phyloP scores from a whole-genome alignment of 1,140 invertebrate species.

The Sipha flava region DNA sequence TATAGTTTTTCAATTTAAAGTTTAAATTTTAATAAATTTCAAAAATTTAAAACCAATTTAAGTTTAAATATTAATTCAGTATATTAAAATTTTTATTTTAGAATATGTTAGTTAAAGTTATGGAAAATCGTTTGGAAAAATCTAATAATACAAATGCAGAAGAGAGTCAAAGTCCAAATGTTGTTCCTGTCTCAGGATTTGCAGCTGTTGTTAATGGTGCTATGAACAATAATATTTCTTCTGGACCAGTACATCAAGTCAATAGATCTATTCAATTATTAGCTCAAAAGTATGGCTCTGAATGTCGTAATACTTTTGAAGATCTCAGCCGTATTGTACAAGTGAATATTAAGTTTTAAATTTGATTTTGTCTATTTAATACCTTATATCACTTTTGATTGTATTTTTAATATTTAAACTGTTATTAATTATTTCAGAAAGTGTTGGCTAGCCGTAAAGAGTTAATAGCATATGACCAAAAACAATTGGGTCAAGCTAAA shows the following conservation, averaged over 20 bases:
- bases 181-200: constrained; percentile 50
- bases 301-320: constrained; percentile 90
- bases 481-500: constrained; percentile 52
- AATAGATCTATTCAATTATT: constrained; percentile 76
- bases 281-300: constrained; percentile 88
- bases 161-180: neutral
- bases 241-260: constrained; percentile 44
- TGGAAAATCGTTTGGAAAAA: constrained; percentile 59
- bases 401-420: neutral
- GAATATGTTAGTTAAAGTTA: constrained; percentile 65
- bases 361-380: neutral
- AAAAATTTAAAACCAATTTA: too few relatives aligned
- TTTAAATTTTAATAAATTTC: too few relatives aligned
- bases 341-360: constrained; percentile 33
- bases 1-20: neutral
- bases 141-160: constrained; percentile 14
- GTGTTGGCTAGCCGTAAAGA: constrained; percentile 83
- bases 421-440: constrained; percentile 50
- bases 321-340: constrained; percentile 90
- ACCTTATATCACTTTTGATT: neutral
- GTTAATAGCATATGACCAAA: constrained; percentile 83
- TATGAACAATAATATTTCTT: constrained; percentile 36
- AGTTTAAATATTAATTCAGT: too few relatives aligned
- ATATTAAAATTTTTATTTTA: constrained; percentile 39
- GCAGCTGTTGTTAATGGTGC: constrained; percentile 38